Evolutionary conservation across 2,888 invertebrate species (phyloP).

Genomic region (Dioctria rufipes): DNA sequence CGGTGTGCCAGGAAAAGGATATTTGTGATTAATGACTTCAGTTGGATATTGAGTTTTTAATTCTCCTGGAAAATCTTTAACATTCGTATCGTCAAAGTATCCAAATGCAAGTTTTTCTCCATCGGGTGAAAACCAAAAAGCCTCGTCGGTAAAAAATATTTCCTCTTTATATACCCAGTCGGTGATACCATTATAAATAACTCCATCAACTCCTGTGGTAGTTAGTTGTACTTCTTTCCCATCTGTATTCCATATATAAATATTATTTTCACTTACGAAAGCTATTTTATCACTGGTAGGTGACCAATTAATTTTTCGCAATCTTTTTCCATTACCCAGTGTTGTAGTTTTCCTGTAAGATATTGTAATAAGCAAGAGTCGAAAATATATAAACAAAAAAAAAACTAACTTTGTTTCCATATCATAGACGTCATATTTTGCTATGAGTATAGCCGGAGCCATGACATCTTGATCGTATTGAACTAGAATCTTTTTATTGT

Average conservation of each 20-base stretch:
- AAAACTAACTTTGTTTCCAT: conserved; percentile 72
- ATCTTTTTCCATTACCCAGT: too few relatives aligned
- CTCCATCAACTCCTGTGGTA: conserved; percentile 75
- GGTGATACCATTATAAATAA: conserved; percentile 86
- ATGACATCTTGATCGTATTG: too few relatives aligned
- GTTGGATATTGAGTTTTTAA: conserved; percentile 80
- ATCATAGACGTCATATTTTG: conserved; percentile 77
- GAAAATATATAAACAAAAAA: neutral
- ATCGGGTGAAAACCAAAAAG: conserved; percentile 85
- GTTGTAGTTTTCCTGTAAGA: conserved; percentile 69
- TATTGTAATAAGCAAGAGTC: conserved; percentile 68
- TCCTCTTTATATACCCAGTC: conserved; percentile 98
- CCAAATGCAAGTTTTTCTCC: conserved; percentile 80
- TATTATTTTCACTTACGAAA: conserved; percentile 80
- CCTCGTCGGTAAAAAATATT: conserved; percentile 79
- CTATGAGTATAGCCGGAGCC: conserved; percentile 63
- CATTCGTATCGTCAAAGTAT: conserved; percentile 79
- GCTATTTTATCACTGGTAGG: conserved; percentile 73
- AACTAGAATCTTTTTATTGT: too few relatives aligned
- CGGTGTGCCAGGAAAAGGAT: conserved; percentile 83
- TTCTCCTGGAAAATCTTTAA: conserved; percentile 77
- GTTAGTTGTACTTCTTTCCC: conserved; percentile 73
- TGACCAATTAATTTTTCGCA: conserved; percentile 72
- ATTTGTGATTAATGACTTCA: conserved; percentile 77
- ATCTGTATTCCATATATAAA: conserved; percentile 71